Conservation (phyloP, 2,113 vertebrate species). For the Poecile atricapillus region DNA sequence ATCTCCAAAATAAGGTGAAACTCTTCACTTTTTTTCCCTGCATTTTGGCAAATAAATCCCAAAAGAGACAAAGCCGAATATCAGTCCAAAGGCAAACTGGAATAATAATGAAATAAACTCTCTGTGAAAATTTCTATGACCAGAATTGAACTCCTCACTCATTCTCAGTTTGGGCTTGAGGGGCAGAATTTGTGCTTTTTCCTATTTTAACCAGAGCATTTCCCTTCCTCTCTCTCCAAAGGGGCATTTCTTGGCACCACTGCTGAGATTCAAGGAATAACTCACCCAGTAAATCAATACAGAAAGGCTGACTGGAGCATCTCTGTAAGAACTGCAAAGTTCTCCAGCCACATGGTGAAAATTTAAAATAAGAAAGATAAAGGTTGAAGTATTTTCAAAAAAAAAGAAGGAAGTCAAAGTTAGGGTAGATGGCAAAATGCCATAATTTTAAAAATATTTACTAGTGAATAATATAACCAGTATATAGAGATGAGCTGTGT, state of each 20-base stretch:
- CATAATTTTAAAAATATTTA: neutral
- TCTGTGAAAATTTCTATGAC: neutral
- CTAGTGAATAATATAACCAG: neutral
- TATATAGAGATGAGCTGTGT: neutral
- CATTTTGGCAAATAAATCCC: neutral
- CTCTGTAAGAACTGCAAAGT: neutral
- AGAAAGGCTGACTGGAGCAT: neutral
- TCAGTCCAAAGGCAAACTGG: neutral
- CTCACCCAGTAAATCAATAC: neutral
- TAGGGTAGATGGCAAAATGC: neutral
- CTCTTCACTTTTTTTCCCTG: neutral
- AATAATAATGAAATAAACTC: neutral
- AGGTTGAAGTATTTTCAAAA: neutral
- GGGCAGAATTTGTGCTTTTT: neutral
- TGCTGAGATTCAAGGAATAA: neutral
- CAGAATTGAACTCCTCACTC: neutral
- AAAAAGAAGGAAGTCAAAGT: neutral
- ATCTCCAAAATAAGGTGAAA: neutral
- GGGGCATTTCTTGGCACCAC: neutral
- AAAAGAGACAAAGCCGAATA: neutral
- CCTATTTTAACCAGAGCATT: neutral
- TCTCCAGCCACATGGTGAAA: neutral
- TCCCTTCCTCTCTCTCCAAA: neutral
- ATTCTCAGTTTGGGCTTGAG: neutral
- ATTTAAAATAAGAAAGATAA: neutral